These are phyloP conservation scores for Poecilia latipinna DNA, from an alignment of 2,113 vertebrate species.

Conservation along the genomic window DNA sequence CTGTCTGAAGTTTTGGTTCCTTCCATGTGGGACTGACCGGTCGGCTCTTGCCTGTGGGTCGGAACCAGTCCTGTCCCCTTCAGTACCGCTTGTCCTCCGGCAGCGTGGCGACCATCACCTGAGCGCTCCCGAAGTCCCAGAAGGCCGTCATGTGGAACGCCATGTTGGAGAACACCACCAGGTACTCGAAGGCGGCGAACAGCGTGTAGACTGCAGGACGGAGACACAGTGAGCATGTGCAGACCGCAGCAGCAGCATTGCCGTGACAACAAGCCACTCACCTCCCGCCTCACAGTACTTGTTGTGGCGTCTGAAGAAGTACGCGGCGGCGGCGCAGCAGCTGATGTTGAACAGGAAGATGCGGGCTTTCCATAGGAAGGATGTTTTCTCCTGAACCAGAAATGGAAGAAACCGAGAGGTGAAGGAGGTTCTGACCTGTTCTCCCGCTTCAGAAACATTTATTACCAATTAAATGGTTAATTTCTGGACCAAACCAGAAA, in stretches of 20 bases:
- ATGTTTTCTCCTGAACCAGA: conserved; percentile 90
- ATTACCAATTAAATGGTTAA: no score
- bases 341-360: conserved; percentile 87
- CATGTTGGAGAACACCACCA: conserved; percentile 97
- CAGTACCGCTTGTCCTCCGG: conserved; percentile 89
- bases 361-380: conserved; percentile 87
- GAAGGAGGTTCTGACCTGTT: neutral
- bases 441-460: no score
- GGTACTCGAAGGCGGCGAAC: conserved; percentile 91
- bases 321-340: conserved; percentile 77
- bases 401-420: neutral
- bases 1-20: neutral
- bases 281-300: conserved; percentile 89
- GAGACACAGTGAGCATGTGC: neutral
- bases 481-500: no score
- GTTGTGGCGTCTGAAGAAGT: conserved; percentile 92
- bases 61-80: conserved; percentile 1
- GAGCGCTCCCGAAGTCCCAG: conserved; percentile 93
- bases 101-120: conserved; percentile 86
- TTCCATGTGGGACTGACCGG: no score
- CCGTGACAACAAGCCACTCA: conserved; percentile 47
- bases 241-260: no score
- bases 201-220: conserved; percentile 86
- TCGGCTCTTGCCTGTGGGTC: no score
- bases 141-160: conserved; percentile 95